A percentile compares a stretch with the other conserved stretches of the same genome.
phyloP scores from a whole-genome alignment of 2,113 vertebrate genomes.

The Vidua macroura region DNA sequence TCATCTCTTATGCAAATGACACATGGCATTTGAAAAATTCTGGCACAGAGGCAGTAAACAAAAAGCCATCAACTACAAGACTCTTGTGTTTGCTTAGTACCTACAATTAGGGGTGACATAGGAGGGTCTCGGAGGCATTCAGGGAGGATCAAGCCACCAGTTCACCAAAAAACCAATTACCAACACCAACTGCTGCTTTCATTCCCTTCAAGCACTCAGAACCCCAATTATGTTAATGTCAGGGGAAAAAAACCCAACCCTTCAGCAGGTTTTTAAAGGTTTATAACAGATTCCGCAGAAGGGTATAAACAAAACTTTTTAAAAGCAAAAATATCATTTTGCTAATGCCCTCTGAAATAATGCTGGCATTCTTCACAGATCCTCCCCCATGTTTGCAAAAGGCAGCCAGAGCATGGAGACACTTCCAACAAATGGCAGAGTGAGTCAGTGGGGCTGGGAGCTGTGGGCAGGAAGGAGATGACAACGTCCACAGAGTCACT shows the following conservation, averaged over 20 bases:
- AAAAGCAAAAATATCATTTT: constrained; percentile 6
- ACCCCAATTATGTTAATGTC: not conserved
- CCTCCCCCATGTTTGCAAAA: constrained; percentile 45
- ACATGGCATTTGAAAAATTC: not conserved
- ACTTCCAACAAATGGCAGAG: constrained; percentile 16
- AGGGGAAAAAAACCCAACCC: not conserved
- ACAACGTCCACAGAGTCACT: not conserved
- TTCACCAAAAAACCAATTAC: not conserved
- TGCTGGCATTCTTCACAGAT: constrained; percentile 21
- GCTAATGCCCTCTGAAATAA: constrained; percentile 28
- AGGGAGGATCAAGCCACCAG: not conserved
- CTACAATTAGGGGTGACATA: rapidly evolving
- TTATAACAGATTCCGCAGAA: not conserved
- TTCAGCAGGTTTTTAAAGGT: not conserved
- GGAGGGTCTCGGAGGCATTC: not conserved
- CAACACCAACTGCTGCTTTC: not conserved
- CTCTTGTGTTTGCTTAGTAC: not conserved
- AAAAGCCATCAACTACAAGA: rapidly evolving
- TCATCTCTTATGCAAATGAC: not conserved
- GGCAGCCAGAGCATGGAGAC: not conserved
- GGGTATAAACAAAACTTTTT: not conserved
- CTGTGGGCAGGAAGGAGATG: constrained; percentile 19
- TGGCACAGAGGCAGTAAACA: not conserved
- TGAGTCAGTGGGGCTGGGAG: constrained; percentile 52
- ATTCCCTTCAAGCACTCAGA: not conserved